These are phyloP conservation scores for Halocaridina rubra DNA, from an alignment of 2,888 invertebrate genomes.

Conservation along the genomic window DNA sequence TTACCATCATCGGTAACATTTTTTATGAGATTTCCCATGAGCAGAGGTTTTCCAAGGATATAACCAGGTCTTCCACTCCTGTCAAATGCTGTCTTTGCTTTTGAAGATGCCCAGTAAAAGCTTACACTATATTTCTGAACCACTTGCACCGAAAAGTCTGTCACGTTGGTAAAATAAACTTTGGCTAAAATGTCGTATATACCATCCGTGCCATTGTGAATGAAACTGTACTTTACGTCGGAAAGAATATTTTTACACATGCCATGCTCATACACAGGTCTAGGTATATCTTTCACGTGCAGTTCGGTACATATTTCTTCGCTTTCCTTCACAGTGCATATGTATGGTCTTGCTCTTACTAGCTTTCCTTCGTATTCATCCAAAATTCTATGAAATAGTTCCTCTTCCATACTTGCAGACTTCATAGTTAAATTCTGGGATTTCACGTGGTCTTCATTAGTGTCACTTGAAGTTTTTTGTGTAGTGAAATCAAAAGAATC, in stretches of 20 bases:
- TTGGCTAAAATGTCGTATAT: conserved; percentile 16
- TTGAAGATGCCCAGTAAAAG: conserved; percentile 25
- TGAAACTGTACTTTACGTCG: conserved; percentile 17
- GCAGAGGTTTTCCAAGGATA: conserved; percentile 33
- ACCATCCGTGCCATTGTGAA: conserved; percentile 48
- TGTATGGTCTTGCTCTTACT: background rate
- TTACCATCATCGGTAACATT: conserved; percentile 53
- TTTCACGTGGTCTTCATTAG: no score
- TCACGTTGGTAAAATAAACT: background rate
- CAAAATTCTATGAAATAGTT: no score
- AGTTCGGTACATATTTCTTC: conserved; percentile 10
- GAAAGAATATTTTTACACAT: conserved; percentile 3
- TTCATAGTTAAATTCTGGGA: no score
- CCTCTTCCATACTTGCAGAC: no score
- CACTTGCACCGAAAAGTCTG: background rate
- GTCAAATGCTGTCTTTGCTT: background rate
- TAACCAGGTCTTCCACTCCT: conserved; percentile 55
- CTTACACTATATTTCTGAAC: conserved; percentile 23
- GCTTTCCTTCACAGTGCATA: background rate
- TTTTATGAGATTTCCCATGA: conserved; percentile 21
- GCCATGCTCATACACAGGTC: background rate
- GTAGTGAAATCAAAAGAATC: no score
- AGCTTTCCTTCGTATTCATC: no score
- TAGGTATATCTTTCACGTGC: background rate
- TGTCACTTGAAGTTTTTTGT: no score